Base-by-base conservation (phyloP, 1,140 invertebrate genomes). In the Drosophila ambigua region DNA sequence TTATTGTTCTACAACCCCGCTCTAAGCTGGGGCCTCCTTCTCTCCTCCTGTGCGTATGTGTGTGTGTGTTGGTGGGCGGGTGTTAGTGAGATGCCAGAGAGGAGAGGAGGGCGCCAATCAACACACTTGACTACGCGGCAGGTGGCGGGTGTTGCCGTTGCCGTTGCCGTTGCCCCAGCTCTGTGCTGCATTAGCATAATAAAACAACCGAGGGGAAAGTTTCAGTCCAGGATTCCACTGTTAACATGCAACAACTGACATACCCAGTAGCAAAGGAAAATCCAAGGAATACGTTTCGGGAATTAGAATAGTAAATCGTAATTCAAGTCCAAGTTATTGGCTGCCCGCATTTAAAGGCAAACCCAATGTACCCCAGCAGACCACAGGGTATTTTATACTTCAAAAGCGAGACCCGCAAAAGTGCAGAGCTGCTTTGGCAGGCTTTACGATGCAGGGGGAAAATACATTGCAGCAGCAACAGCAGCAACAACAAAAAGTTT, bases 111-210 rank as follows among this genome's bases (percentile, higher is more conserved):
- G 48, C 43, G 65, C 78, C 73, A 87, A 85, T 85, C 77, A 75
- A 78, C 73, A 50, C 44, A 62, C 58, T 74, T 45, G 75, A 58
- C 31, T 59, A 35, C 39, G 43, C 41, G 63, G 67, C 67, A 69
- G 77, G 59, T 75, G 69, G 24, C 26, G 54, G 6, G 35, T 23
- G 35, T 13, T 13, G 35, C 51, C 45, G 16, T 16, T 16, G 35
- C 51, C 45, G 16, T 16, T 16, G 16, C 16, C 16, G 72, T 44
- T 69, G 16, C 45, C 64, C 49, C 45, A 20, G 68, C 16, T 63
- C 5, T 45, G 43, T 13, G 35, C 57, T 82, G 60, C 82, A 87
- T 87, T 87, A 87, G 83, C 82, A 75, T 78, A 87, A 78, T 75
- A 84, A 75, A 72, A 55, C 65, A 57, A 52, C 28, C 45, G 35